phyloP scores from a whole-genome alignment of 2,113 vertebrate genomes.

The Neolamprologus cancellatus region DNA sequence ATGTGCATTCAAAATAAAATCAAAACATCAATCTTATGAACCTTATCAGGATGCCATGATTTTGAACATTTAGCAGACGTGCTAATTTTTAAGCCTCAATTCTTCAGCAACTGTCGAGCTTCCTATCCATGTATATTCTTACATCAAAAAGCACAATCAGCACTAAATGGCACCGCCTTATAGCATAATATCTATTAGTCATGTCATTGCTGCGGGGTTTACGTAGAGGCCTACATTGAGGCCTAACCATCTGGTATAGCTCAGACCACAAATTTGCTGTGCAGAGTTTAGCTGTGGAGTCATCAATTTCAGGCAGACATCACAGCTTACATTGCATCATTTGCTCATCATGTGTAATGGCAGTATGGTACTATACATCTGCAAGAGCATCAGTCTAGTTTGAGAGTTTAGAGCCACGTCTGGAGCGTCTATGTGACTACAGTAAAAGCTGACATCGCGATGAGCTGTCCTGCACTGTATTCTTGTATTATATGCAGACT shows the following conservation, averaged over 20 bases:
- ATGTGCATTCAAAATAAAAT: not conserved
- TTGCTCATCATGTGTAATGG: not conserved
- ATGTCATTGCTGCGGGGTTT: slow-evolving; percentile 59
- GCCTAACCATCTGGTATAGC: slow-evolving; percentile 61
- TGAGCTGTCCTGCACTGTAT: not conserved
- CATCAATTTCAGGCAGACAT: slow-evolving; percentile 21
- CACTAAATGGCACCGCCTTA: slow-evolving; percentile 49
- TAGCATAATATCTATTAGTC: slow-evolving; percentile 60
- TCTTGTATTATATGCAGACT: not conserved
- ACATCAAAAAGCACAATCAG: not conserved
- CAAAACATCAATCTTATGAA: not conserved
- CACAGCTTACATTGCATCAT: not conserved
- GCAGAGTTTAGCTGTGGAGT: slow-evolving; percentile 3
- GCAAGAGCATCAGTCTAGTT: not conserved
- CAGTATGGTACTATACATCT: not conserved
- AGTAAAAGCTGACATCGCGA: not conserved
- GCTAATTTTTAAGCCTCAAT: not conserved
- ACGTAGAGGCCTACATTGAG: slow-evolving; percentile 50
- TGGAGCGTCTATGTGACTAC: not conserved
- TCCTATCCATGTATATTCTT: not conserved
- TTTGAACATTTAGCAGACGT: not conserved
- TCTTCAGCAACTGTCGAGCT: not conserved
- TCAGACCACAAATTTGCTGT: slow-evolving; percentile 48
- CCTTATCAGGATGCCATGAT: not conserved
- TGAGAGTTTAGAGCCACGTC: not conserved